phyloP scores from a whole-genome alignment of 1,140 invertebrate species.

The Pseudobourletiella spinata region DNA sequence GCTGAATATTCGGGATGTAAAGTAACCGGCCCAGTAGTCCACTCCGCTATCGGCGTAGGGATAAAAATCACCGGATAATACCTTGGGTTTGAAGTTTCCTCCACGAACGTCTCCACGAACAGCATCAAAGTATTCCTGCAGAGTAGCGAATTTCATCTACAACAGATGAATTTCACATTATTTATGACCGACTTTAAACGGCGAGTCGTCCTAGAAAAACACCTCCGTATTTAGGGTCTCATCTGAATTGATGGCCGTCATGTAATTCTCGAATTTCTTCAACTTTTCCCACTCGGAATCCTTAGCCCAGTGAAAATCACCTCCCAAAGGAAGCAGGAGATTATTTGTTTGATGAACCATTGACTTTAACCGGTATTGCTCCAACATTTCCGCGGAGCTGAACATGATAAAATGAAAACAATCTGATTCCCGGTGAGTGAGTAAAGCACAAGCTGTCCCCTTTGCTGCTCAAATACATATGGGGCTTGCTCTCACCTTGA shows the following conservation, averaged over 20 bases:
- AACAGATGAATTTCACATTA: slow-evolving; percentile 8
- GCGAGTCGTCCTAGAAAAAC: neutral
- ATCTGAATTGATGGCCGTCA: slow-evolving; percentile 85
- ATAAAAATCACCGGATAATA: slow-evolving; percentile 90
- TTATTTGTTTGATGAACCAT: slow-evolving; percentile 82
- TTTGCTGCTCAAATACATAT: too few relatives aligned
- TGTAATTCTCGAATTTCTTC: slow-evolving; percentile 81
- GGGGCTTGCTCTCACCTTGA: too few relatives aligned
- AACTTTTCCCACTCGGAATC: too few relatives aligned
- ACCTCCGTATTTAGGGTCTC: slow-evolving; percentile 73
- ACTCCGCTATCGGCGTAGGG: slow-evolving; percentile 93
- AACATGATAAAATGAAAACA: too few relatives aligned
- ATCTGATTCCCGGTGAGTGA: too few relatives aligned
- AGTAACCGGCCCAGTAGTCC: slow-evolving; percentile 98
- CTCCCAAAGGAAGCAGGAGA: slow-evolving; percentile 81
- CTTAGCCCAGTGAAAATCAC: slow-evolving; percentile 95
- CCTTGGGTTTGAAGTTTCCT: slow-evolving; percentile 49
- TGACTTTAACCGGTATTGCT: slow-evolving; percentile 94
- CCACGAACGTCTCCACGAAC: slow-evolving; percentile 52
- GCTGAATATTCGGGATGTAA: slow-evolving; percentile 85
- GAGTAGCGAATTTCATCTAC: slow-evolving; percentile 75
- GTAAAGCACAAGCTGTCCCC: too few relatives aligned
- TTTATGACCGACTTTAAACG: neutral
- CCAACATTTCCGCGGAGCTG: too few relatives aligned
- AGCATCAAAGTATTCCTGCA: slow-evolving; percentile 86